Evolutionary conservation across 2,888 invertebrate species (phyloP), one percentile per base, ranked within the genome.

Genomic region (Pyralis farinalis): DNA sequence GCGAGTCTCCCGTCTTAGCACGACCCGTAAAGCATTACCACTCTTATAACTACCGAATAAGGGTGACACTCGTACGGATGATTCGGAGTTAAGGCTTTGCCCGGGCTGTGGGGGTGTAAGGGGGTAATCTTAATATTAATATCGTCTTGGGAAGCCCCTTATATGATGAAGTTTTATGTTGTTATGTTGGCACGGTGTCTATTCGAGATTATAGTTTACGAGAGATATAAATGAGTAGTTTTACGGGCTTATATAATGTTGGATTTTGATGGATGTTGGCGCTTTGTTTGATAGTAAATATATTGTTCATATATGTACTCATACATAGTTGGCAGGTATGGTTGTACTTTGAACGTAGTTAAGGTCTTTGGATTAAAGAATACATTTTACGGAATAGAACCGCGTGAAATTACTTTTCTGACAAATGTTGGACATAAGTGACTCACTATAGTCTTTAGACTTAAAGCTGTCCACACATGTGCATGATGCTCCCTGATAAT

Each of bases 71-170:
- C 7, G 12, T 9, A 5, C 11, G 10, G 21, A 33, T 40, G 0
- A 16, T 10, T 20, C 12, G 28, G 21, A 7, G 20, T 22, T 53
- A n/a, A 22, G 44, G 46, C 52, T 51, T 36, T 56, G 55, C 65
- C 63, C 55, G 63, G 63, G 63, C 47, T 49, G 37, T 28, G 37
- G 53, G 44, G 65, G 55, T 55, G 57, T 64, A 66, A 43, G 61
- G 65, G 56, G 56, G 60, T 67, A 69, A 69, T 73, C 72, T 73
- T 73, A 71, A 73, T 73, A 73, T 71, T 73, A 71, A 73, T 73
- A 73, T 68, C 67, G 67, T 63, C 71, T 70, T 69, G 72, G 71
- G 71, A 62, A 62, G 64, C 59, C 57, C 62, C 68, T 69, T 65
- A 65, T 66, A 63, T 68, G 71, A 58, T 60, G 63, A 67, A 71